Evolutionary conservation across 1,140 invertebrate genomes (phyloP).

Genomic region (Pseudomyrmex dendroicus): DNA sequence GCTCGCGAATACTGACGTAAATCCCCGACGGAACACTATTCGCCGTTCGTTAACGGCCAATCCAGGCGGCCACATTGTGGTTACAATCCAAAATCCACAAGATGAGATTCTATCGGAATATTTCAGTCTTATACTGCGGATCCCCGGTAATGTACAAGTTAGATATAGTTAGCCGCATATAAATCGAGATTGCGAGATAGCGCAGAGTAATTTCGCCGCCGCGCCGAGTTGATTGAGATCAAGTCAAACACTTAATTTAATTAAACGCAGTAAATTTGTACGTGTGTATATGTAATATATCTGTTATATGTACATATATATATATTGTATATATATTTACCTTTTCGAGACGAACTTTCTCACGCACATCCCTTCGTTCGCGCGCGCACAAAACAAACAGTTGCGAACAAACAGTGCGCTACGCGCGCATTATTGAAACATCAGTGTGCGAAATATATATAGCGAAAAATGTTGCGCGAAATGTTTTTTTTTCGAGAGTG

Average conservation of each 20-base stretch:
- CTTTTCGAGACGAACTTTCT: too few species aligned
- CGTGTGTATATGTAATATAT: too few species aligned
- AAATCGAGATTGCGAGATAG: constrained; percentile 8
- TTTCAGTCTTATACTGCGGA: constrained; percentile 26
- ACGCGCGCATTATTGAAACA: not conserved
- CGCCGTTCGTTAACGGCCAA: constrained; percentile 53
- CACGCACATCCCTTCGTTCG: too few species aligned
- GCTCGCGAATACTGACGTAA: constrained; percentile 42
- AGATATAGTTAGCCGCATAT: constrained; percentile 13
- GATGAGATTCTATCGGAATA: constrained; percentile 56
- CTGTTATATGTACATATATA: too few species aligned
- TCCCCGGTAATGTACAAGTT: constrained; percentile 23
- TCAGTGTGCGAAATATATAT: not conserved
- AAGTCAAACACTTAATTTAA: constrained; percentile 8
- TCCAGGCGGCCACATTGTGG: constrained; percentile 43
- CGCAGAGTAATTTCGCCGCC: constrained; percentile 14
- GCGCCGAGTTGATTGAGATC: not conserved
- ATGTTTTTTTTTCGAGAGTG: constrained; percentile 23
- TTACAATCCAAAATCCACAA: constrained; percentile 52
- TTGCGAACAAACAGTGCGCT: too few species aligned
- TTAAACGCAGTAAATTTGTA: too few species aligned
- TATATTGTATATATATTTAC: too few species aligned
- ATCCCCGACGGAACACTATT: constrained; percentile 26
- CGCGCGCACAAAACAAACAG: too few species aligned
- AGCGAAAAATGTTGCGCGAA: not conserved